Percentiles rank a stretch among this genome's conserved stretches.
Evolutionary conservation across 1,140 invertebrate species (phyloP).

Genomic region (Drosophila insularis): DNA sequence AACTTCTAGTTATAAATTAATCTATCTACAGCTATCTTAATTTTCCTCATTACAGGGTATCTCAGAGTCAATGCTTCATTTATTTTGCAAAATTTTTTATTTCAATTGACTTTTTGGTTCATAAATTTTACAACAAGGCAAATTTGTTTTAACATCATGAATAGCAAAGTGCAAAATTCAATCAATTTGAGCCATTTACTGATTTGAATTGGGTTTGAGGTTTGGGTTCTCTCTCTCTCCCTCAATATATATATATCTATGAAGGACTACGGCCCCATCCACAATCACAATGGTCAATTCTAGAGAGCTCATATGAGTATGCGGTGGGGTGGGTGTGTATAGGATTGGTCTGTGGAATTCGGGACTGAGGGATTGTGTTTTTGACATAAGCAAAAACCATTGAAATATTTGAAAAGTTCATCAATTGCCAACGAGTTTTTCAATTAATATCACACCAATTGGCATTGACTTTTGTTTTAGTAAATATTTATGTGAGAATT

Average conservation of each 20-base stretch:
- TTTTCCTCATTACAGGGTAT: background rate
- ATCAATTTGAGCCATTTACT: constrained; percentile 78
- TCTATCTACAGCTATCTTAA: too few relatives aligned
- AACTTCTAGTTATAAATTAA: too few relatives aligned
- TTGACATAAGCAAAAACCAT: constrained; percentile 50
- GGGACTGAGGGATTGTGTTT: constrained; percentile 39
- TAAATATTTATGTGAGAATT: constrained; percentile 18
- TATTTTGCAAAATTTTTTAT: background rate
- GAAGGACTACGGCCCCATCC: background rate
- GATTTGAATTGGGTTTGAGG: background rate
- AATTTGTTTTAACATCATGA: constrained; percentile 75
- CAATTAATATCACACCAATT: constrained; percentile 50
- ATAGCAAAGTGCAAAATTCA: constrained; percentile 78
- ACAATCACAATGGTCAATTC: constrained; percentile 18
- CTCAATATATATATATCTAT: background rate
- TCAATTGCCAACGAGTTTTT: constrained; percentile 51
- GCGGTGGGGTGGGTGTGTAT: background rate
- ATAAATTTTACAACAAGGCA: constrained; percentile 61
- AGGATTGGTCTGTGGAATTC: background rate
- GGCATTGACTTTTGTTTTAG: constrained; percentile 43
- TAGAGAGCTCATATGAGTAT: background rate
- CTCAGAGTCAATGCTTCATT: background rate
- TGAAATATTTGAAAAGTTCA: constrained; percentile 56
- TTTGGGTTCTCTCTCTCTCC: background rate
- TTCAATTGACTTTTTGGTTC: constrained; percentile 37